These are phyloP conservation scores for Chalcosyrphus nemorum DNA, from an alignment of 2,888 invertebrate genomes.

Conservation along the genomic window DNA sequence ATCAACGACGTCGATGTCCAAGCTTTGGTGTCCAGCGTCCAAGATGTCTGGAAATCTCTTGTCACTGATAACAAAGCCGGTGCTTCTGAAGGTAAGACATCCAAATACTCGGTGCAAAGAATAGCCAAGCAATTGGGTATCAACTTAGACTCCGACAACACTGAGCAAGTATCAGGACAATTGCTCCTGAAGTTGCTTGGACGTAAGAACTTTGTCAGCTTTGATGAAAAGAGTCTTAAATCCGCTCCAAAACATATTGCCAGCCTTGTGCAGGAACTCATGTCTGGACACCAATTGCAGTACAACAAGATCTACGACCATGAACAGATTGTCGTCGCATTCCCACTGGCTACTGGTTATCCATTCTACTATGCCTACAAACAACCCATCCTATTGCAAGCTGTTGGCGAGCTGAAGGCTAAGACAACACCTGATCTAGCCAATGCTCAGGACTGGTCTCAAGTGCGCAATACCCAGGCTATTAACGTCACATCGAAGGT, in stretches of 20 bases:
- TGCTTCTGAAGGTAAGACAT: not conserved
- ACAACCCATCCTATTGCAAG: slow-evolving; percentile 84
- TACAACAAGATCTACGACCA: slow-evolving; percentile 85
- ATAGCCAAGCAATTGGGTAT: slow-evolving; percentile 44
- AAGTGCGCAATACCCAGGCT: slow-evolving; percentile 74
- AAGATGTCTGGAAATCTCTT: slow-evolving; percentile 28
- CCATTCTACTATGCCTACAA: slow-evolving; percentile 87
- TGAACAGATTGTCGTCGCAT: slow-evolving; percentile 85
- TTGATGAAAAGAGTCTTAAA: slow-evolving; percentile 39
- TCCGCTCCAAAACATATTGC: slow-evolving; percentile 69
- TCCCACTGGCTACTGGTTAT: slow-evolving; percentile 88
- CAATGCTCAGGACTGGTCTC: slow-evolving; percentile 61
- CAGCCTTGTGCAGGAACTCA: slow-evolving; percentile 10
- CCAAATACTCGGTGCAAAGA: slow-evolving; percentile 15
- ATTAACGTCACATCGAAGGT: slow-evolving; percentile 83
- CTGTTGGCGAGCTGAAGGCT: slow-evolving; percentile 83
- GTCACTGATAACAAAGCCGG: not conserved
- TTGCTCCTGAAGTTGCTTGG: slow-evolving; percentile 47
- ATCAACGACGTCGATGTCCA: slow-evolving; percentile 52
- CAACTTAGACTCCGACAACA: not conserved
- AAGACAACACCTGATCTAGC: slow-evolving; percentile 75
- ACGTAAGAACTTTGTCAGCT: slow-evolving; percentile 41
- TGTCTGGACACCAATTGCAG: slow-evolving; percentile 83
- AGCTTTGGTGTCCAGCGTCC: slow-evolving; percentile 43
- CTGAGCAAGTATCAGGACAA: slow-evolving; percentile 35